Conservation (phyloP, 2,888 invertebrate genomes). For the Agrilus mali region DNA sequence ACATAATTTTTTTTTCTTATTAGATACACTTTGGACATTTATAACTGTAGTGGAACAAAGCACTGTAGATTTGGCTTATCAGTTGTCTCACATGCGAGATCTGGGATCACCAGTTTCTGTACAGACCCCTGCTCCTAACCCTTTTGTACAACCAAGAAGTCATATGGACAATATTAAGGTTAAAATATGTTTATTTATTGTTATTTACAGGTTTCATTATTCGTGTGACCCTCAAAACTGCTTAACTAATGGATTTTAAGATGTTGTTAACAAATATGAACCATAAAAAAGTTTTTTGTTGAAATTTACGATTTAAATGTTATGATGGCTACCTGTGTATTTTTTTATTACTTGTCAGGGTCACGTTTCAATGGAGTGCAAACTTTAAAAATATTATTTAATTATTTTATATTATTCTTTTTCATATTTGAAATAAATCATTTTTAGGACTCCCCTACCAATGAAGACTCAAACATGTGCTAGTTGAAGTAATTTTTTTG, state of each 20-base stretch:
- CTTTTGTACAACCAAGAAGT: constrained; percentile 15
- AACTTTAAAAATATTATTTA: no score
- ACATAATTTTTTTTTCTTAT: no score
- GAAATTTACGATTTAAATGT: neutral
- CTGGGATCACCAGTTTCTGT: constrained; percentile 29
- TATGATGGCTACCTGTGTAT: no score
- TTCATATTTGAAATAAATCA: no score
- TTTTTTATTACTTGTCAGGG: constrained; percentile 7
- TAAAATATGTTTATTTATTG: neutral
- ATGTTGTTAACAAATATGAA: no score
- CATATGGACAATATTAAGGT: constrained; percentile 11
- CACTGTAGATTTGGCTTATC: constrained; percentile 68
- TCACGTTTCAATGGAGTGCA: neutral
- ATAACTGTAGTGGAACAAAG: constrained; percentile 70
- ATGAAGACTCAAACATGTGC: constrained; percentile 19
- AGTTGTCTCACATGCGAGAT: constrained; percentile 49
- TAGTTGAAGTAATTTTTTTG: constrained; percentile 10
- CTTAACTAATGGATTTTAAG: no score
- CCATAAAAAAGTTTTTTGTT: neutral
- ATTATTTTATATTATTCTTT: no score
- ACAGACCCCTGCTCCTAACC: constrained; percentile 14
- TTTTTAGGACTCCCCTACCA: constrained; percentile 9
- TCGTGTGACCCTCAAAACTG: no score
- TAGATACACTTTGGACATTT: constrained; percentile 74
- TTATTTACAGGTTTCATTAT: no score